Conservation (phyloP, 2,797 vertebrate species). For the Danio kyathit region DNA sequence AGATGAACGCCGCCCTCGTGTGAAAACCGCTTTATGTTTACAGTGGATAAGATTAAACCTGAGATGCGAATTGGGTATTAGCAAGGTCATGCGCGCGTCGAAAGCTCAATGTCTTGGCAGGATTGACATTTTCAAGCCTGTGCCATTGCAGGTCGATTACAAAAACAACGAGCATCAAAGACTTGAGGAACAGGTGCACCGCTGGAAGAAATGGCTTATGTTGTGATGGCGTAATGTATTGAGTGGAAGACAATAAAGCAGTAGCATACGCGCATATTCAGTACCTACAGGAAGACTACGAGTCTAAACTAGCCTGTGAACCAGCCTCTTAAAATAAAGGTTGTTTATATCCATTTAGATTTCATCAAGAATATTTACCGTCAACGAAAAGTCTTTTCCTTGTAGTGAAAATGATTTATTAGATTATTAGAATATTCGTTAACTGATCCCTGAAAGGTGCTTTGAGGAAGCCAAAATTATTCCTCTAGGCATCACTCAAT, state of each 20-base stretch:
- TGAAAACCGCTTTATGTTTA: constrained; percentile 64
- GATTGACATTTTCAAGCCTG: background rate
- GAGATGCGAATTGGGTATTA: constrained; percentile 70
- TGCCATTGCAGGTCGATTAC: background rate
- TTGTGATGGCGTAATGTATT: background rate
- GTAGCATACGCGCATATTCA: background rate
- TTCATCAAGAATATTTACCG: too few species aligned
- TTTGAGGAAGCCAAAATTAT: too few species aligned
- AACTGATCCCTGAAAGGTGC: too few species aligned
- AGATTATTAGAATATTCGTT: too few species aligned
- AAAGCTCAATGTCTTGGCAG: constrained; percentile 14
- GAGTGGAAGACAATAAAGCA: background rate
- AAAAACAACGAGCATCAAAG: background rate
- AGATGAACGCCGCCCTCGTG: constrained; percentile 79
- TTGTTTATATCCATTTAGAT: too few species aligned
- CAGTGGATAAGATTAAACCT: constrained; percentile 55
- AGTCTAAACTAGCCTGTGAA: background rate
- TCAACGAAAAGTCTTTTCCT: too few species aligned
- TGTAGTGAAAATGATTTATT: too few species aligned
- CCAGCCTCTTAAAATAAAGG: too few species aligned
- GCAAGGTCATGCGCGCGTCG: constrained; percentile 15
- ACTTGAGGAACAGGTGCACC: background rate
- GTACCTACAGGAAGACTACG: background rate
- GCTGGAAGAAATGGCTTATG: background rate
- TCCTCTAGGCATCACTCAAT: too few species aligned